Evolutionary conservation across 2,797 vertebrate species (phyloP).

Genomic region (Uromys caudimaculatus): DNA sequence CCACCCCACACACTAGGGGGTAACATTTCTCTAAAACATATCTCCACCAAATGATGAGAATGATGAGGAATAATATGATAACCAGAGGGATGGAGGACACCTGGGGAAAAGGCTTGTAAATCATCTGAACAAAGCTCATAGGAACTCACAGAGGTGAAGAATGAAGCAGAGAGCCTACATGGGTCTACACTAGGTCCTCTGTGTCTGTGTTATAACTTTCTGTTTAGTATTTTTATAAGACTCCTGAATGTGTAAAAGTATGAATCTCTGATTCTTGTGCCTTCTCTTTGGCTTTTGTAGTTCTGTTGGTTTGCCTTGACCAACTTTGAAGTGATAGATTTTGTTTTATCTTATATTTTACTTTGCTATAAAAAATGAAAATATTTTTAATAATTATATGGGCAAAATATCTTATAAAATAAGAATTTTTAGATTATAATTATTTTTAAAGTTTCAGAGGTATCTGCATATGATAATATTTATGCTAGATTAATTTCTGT

Average conservation of each 20-base stretch:
- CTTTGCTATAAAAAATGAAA: not conserved
- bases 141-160: not conserved
- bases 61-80: not conserved
- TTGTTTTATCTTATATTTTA: not conserved
- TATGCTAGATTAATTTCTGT: not conserved
- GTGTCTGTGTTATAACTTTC: too few species aligned
- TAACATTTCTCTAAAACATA: not conserved
- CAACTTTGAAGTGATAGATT: rapidly evolving
- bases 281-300: not conserved
- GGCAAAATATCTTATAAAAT: not conserved
- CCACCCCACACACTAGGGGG: too few species aligned
- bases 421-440: not conserved
- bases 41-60: too few species aligned
- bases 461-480: not conserved
- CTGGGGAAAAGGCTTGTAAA: not conserved
- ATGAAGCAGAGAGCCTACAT: not conserved
- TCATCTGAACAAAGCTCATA: not conserved
- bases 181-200: rapidly evolving
- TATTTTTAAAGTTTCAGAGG: not conserved
- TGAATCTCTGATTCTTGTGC: not conserved
- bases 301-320: not conserved
- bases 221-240: not conserved
- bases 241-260: not conserved
- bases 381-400: not conserved
- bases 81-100: not conserved